These are phyloP conservation scores for Scopus umbretta DNA, from an alignment of 2,113 vertebrate species.

Conservation along the genomic window DNA sequence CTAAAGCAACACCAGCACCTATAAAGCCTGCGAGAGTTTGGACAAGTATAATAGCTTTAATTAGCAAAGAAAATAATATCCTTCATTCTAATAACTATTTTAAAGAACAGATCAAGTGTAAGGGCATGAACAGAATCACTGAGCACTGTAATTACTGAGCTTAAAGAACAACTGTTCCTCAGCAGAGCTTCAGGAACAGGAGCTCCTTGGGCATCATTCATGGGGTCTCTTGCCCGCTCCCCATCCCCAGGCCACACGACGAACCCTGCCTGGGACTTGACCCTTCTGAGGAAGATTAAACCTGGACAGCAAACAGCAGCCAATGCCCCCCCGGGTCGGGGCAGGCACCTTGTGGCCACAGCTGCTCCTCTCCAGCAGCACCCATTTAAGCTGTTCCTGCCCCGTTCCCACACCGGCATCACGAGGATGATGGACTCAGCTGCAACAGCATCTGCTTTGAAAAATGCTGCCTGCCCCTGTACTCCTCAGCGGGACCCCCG, in stretches of 20 bases:
- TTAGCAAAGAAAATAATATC: background rate
- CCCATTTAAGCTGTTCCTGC: background rate
- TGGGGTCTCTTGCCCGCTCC: background rate
- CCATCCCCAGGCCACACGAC: accelerated
- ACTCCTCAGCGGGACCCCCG: too few relatives aligned
- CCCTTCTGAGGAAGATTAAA: background rate
- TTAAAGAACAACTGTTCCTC: background rate
- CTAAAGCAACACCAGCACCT: background rate
- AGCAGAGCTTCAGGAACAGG: accelerated
- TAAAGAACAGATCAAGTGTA: background rate
- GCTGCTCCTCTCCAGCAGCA: background rate
- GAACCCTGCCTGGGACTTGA: background rate
- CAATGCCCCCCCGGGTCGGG: background rate
- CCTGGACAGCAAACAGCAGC: too few relatives aligned
- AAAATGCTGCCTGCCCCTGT: background rate
- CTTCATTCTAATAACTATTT: background rate
- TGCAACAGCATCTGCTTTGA: background rate
- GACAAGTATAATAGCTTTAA: background rate
- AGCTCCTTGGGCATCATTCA: background rate
- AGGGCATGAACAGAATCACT: background rate
- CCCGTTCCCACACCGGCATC: background rate
- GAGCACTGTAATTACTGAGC: accelerated
- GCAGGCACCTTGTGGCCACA: background rate
- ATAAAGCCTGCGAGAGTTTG: background rate
- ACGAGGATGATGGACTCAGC: accelerated